These are phyloP conservation scores for Drosophila quinaria DNA, from an alignment of 2,888 invertebrate genomes.

Conservation along the genomic window DNA sequence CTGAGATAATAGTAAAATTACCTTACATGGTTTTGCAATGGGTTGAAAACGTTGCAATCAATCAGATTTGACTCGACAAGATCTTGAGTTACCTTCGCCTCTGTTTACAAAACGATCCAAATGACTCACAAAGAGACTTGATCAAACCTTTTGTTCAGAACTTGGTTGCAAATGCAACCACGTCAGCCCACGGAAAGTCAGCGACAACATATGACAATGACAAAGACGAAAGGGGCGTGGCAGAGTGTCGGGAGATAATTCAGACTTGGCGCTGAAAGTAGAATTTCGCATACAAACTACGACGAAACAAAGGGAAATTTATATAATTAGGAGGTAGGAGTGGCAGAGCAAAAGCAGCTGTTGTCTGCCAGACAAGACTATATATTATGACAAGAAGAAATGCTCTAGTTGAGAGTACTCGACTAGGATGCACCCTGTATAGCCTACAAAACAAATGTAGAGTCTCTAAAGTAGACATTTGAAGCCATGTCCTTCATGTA, in stretches of 20 bases:
- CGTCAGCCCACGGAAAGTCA: constrained; percentile 23
- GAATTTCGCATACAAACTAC: constrained; percentile 24
- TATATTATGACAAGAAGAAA: constrained; percentile 8
- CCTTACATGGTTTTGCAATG: not conserved
- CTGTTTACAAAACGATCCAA: constrained; percentile 9
- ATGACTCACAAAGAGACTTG: constrained; percentile 26
- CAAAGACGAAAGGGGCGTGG: constrained; percentile 21
- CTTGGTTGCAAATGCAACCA: constrained; percentile 20
- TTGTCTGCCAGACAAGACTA: constrained; percentile 20
- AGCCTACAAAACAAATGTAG: too few species aligned
- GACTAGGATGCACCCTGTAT: constrained; percentile 9
- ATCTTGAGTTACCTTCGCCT: constrained; percentile 10
- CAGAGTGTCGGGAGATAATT: constrained; percentile 21
- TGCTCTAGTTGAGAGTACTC: constrained; percentile 1
- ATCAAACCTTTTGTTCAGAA: constrained; percentile 25
- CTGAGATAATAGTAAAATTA: not conserved
- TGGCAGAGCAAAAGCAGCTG: constrained; percentile 22
- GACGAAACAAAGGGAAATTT: constrained; percentile 23
- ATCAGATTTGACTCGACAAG: constrained; percentile 15
- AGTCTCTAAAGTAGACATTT: not conserved
- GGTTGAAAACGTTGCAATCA: not conserved
- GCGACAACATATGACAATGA: constrained; percentile 22
- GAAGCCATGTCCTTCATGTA: not conserved
- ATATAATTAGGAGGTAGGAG: constrained; percentile 28
- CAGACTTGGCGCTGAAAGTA: constrained; percentile 27